A percentile compares a stretch with the other conserved stretches of the same genome.
Conservation (phyloP, 1,140 invertebrate genomes). For the Euwallacea similis region DNA sequence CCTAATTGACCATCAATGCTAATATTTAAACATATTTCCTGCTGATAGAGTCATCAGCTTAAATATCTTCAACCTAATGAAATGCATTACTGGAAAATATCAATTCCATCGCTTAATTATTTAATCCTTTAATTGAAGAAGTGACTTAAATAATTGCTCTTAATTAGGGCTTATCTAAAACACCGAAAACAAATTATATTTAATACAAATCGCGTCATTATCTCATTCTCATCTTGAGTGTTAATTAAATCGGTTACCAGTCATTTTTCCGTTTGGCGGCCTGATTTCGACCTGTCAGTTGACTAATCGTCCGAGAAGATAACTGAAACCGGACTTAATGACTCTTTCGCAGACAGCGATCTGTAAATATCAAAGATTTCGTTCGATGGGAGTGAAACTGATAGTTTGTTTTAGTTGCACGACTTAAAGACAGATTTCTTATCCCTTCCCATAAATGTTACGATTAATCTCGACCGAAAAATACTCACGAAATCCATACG, state of each 20-base stretch:
- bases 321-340: constrained; percentile 1
- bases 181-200: constrained; percentile 40
- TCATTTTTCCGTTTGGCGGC: constrained; percentile 33
- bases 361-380: no score
- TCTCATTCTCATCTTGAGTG: constrained; percentile 32
- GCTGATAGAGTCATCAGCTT: no score
- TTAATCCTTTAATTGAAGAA: constrained; percentile 22
- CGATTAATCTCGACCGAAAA: constrained; percentile 9
- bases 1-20: no score
- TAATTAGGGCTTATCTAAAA: constrained; percentile 30
- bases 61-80: not conserved
- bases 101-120: constrained; percentile 1
- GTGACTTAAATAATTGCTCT: constrained; percentile 21
- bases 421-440: no score
- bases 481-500: constrained; percentile 2
- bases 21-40: no score
- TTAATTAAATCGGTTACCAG: constrained; percentile 40
- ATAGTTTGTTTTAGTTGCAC: no score
- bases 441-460: not conserved
- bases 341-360: not conserved
- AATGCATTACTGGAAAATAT: not conserved
- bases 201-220: constrained; percentile 29
- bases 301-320: constrained; percentile 37
- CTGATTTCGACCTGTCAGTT: constrained; percentile 37
- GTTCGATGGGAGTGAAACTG: no score